Evolutionary conservation across 1,140 invertebrate genomes (phyloP).

Genomic region (Brachionus manjavacas): DNA sequence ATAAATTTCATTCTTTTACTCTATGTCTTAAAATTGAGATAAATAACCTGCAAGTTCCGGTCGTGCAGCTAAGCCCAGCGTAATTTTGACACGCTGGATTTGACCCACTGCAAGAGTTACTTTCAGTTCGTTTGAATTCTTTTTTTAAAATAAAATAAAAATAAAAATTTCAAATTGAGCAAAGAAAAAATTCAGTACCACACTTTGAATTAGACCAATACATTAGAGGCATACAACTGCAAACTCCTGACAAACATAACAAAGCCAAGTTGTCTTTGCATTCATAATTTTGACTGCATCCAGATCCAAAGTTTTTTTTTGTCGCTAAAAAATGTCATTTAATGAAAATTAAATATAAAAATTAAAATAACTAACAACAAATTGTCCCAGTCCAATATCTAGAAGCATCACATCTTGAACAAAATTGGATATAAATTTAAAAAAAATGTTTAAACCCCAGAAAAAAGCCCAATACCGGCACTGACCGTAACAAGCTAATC

Average conservation of each 20-base stretch:
- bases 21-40: too few species aligned
- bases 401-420: background rate
- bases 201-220: constrained; percentile 2
- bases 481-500: background rate
- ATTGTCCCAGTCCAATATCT: background rate
- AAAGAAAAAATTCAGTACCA: background rate
- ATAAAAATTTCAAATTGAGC: background rate
- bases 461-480: background rate
- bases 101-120: background rate
- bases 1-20: too few species aligned
- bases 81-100: constrained; percentile 14
- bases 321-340: background rate
- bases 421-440: background rate
- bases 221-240: background rate
- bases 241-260: background rate
- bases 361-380: background rate
- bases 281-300: background rate
- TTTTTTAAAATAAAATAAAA: too few species aligned
- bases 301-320: background rate
- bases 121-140: background rate
- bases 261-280: constrained; percentile 17
- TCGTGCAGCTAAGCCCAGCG: background rate
- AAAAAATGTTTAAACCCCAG: background rate
- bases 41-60: background rate
- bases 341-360: background rate